Evolutionary conservation across 1,140 invertebrate genomes (phyloP).

Genomic region (Drosophila insularis): DNA sequence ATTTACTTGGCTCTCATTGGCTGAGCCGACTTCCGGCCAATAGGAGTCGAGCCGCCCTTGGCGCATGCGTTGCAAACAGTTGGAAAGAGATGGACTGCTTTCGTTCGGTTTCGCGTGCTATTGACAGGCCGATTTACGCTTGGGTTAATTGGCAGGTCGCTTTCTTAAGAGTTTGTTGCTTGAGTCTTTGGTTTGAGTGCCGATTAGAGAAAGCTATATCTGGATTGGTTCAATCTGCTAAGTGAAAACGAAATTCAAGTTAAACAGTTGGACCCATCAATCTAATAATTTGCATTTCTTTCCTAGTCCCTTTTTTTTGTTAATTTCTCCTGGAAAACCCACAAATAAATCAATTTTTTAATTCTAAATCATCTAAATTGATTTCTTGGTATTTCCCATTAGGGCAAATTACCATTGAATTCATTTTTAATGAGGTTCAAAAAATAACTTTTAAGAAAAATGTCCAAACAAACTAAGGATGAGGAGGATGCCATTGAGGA

Average conservation of each 20-base stretch:
- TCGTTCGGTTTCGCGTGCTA: constrained; percentile 15
- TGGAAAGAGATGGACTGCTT: constrained; percentile 21
- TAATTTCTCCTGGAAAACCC: constrained; percentile 29
- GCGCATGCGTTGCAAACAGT: constrained; percentile 54
- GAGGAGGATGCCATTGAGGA: neutral
- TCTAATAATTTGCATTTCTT: neutral
- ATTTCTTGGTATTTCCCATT: neutral
- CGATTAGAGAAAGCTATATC: too few relatives aligned
- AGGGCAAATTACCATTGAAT: constrained; percentile 5
- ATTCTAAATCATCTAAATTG: neutral
- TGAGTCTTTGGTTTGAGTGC: constrained; percentile 75
- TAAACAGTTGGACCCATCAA: too few relatives aligned
- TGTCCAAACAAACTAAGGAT: constrained; percentile 34
- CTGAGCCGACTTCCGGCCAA: constrained; percentile 37
- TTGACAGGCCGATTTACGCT: constrained; percentile 37
- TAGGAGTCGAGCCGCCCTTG: constrained; percentile 35
- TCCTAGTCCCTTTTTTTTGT: neutral
- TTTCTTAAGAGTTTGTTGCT: constrained; percentile 60
- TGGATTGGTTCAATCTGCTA: too few relatives aligned
- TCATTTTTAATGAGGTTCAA: constrained; percentile 3
- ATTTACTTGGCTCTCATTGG: constrained; percentile 44
- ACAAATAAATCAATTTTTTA: constrained; percentile 43
- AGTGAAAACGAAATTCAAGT: too few relatives aligned
- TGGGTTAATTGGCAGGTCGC: constrained; percentile 35
- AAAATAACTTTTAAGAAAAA: constrained; percentile 32